Evolutionary conservation across 2,797 vertebrate species (phyloP), one percentile per base, ranked within the genome.

Genomic region (Anguilla marmorata): DNA sequence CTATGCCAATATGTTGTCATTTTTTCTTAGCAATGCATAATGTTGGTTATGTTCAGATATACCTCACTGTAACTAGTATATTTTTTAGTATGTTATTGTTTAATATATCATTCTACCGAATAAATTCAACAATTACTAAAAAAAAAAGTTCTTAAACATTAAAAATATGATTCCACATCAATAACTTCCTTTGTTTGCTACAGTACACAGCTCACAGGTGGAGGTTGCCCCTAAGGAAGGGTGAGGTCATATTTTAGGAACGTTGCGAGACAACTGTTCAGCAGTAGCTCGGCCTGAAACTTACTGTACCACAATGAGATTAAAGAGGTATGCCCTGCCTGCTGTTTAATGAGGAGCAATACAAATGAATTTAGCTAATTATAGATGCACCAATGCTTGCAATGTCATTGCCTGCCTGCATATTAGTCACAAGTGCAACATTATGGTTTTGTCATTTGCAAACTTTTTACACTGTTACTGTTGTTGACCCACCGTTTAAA

Each of bases 371-470:
- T 16, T 76, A 76, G 30, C 12, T 41, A 41, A 76, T 76, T 76
- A 45, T 21, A 37, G 16, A 16, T 16, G 12, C 72, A 41, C 3
- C 33, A 16, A 41, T 76, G 74, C 74, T 14, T 41, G 74, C 33
- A 41, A 76, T 41, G 41, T 41, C 37, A 76, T 76, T 76, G 37
- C 74, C 74, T 76, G 74, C 74, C 74, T 76, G 74, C 74, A 8
- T 76, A 76, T 76, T 76, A 76, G 74, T 76, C 74, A 41, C 74
- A 41, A 41, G 74, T 33, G 74, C 24, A 76, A 76, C 11, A 33
- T 76, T 16, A 76, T 12, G 12, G 30, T 33, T 27, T 2, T 27
- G 1, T 11, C 63, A n/a, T 69, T 69, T 69, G n/a, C 63, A 27
- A n/a, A n/a, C 63, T 27, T 27, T 69, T 69, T 11, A 69, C 5